Evolutionary conservation across 2,797 vertebrate genomes (phyloP).

Genomic region (Cygnus olor): DNA sequence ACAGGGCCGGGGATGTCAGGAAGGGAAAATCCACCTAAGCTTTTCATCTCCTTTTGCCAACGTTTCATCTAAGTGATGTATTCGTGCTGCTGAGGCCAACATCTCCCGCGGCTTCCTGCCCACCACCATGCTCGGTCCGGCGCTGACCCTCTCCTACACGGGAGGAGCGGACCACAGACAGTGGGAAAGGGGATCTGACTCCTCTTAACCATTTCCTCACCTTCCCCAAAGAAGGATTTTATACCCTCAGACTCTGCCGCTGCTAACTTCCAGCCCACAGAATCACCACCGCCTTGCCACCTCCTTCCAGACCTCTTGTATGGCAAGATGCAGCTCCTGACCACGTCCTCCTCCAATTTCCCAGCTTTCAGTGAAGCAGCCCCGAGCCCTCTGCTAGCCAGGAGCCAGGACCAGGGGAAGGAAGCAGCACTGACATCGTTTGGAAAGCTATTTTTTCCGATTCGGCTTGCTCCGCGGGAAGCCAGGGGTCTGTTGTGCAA

Average conservation of each 20-base stretch:
- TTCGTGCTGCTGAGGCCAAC: not conserved
- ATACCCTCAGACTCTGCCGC: not conserved
- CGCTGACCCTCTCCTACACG: not conserved
- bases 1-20: not conserved
- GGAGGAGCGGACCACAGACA: not conserved
- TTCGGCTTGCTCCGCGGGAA: not conserved
- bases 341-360: not conserved
- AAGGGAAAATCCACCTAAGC: not conserved
- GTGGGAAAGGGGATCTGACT: not conserved
- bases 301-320: not conserved
- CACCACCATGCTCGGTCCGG: not conserved
- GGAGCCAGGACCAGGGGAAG: conserved; percentile 5
- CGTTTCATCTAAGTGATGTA: not conserved
- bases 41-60: not conserved
- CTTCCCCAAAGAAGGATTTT: not conserved
- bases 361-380: rapidly evolving
- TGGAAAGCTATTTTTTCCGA: not conserved
- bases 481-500: not conserved
- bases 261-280: not conserved
- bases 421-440: conserved; percentile 35
- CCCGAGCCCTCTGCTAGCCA: not conserved
- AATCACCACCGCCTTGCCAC: not conserved
- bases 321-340: not conserved
- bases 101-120: not conserved
- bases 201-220: not conserved